Conservation (phyloP, 64 coral and sea anemone genomes). For the Stichodactyla mertensii region DNA sequence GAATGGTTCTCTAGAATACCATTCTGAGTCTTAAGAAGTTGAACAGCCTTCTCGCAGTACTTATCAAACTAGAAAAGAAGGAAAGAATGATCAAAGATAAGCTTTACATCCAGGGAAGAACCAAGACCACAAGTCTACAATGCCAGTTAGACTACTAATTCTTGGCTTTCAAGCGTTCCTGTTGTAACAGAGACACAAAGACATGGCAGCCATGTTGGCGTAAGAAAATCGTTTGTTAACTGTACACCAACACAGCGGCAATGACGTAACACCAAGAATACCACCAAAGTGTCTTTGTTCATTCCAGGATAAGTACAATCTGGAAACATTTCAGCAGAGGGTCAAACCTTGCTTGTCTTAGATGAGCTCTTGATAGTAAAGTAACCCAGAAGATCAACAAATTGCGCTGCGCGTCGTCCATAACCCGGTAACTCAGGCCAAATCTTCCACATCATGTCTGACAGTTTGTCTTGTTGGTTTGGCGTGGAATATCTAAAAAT, state of each 20-base stretch:
- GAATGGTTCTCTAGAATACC: slow-evolving; percentile 90
- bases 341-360: slow-evolving; percentile 67
- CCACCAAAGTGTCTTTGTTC: background rate
- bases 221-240: no score
- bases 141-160: no score
- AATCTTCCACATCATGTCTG: slow-evolving; percentile 95
- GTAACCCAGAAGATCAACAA: slow-evolving; percentile 95
- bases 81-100: background rate
- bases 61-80: slow-evolving; percentile 54
- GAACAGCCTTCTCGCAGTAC: slow-evolving; percentile 87
- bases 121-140: no score
- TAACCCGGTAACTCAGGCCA: slow-evolving; percentile 94
- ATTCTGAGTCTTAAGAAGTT: slow-evolving; percentile 83
- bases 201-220: no score
- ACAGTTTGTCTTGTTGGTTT: slow-evolving; percentile 79
- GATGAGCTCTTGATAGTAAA: slow-evolving; percentile 92
- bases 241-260: no score
- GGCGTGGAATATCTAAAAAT: slow-evolving; percentile 60
- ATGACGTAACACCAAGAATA: no score
- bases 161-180: no score
- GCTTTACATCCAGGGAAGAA: background rate
- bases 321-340: background rate
- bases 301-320: background rate
- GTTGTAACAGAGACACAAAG: no score
- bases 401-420: slow-evolving; percentile 89